phyloP scores from a whole-genome alignment of 2,888 invertebrate genomes.

The Netelia melanura region DNA sequence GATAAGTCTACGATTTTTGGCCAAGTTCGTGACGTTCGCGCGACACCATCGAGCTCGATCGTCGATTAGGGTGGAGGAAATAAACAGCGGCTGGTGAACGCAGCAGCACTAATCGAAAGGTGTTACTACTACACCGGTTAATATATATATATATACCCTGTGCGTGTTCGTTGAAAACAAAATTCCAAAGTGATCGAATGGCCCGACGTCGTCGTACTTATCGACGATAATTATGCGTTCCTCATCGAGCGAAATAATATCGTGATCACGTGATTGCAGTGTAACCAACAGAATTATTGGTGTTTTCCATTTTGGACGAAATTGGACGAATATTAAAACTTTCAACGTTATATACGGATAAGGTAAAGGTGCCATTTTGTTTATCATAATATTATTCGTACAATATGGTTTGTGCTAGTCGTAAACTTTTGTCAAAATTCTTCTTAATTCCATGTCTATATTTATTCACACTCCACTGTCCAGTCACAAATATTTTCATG shows the following conservation, averaged over 20 bases:
- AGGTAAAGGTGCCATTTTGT: conserved; percentile 71
- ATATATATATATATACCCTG: neutral
- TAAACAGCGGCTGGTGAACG: conserved; percentile 9
- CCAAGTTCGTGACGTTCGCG: conserved; percentile 47
- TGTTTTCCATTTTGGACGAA: conserved; percentile 41
- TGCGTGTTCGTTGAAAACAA: neutral
- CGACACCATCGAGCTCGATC: conserved; percentile 11
- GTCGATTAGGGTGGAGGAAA: conserved; percentile 4
- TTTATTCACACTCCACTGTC: neutral
- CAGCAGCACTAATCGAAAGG: neutral
- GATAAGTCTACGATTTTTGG: conserved; percentile 1
- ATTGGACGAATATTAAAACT: conserved; percentile 61
- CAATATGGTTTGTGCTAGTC: neutral
- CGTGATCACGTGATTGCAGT: conserved; percentile 63
- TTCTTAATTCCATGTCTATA: neutral
- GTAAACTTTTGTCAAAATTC: no score
- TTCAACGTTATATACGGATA: conserved; percentile 66
- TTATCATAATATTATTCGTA: neutral
- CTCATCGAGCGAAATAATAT: conserved; percentile 50
- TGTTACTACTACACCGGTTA: neutral
- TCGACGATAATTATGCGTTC: conserved; percentile 63
- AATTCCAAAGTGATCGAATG: conserved; percentile 44
- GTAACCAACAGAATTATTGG: conserved; percentile 47
- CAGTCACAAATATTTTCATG: neutral
- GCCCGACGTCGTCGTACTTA: conserved; percentile 50